Base-by-base conservation (phyloP, 2,113 vertebrate species). In the Typhlomys cinereus region DNA sequence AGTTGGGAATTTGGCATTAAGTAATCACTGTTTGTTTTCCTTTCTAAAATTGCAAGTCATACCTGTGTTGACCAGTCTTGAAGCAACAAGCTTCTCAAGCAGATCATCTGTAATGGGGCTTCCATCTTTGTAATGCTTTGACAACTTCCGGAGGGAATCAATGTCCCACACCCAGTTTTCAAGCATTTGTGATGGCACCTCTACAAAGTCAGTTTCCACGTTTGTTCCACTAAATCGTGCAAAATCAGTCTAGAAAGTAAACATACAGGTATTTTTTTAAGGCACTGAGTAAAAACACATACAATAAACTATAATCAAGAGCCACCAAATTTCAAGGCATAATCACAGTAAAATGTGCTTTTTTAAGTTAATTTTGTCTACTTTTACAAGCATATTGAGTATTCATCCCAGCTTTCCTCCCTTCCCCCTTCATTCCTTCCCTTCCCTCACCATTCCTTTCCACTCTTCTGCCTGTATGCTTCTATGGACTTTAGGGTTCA, bases 141-240 rank as follows among this genome's bases (percentile, higher is more conserved):
- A 99, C 98, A 99, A 98, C 94, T 98, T 98, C 81, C 97, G 98
- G 23, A 99, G 98, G 5, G 99, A 98, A 94, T 99, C 98, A 87
- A 98, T 98, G 95, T 99, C 99, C 99, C 99, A 99, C 8, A 99
- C 99, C 99, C 99, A 99, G 94, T 99, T 99, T 97, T 99, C 99
- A 89, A 99, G 98, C 99, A 99, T 98, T 97, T 99, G 99, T 66
- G 99, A 99, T 3, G 99, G 99, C 29, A 99, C 99, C 94, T 99
- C 99, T 95, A 99, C 99, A 92, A 99, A 99, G 95, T 99, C 99
- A 0, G 98, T 99, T 98, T 99, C 99, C 94, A 99, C 99, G 94
- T 98, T 98, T 75, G 98, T 99, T 81, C 99, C 99, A 66, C 99
- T 99, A 98, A 99, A 99, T 44, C 99, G 98, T 73, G 99, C 98